phyloP scores from a whole-genome alignment of 2,888 invertebrate genomes.

The Deilephila porcellus region DNA sequence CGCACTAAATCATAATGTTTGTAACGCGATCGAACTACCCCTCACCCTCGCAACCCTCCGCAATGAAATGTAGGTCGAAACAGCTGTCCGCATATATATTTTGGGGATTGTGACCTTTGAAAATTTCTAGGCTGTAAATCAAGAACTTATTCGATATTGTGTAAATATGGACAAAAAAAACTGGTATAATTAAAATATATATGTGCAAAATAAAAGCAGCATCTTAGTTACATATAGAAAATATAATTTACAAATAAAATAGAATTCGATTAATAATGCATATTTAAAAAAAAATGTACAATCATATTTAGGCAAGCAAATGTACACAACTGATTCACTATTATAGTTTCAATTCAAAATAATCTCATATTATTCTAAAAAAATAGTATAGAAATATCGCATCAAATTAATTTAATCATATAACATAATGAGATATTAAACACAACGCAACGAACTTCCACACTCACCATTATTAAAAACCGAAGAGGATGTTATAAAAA shows the following conservation, averaged over 20 bases:
- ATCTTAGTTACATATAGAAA: too few relatives aligned
- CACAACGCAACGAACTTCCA: not conserved
- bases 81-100: not conserved
- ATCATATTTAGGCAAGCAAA: too few relatives aligned
- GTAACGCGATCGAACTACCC: slow-evolving; percentile 57
- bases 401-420: slow-evolving; percentile 8
- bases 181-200: too few relatives aligned
- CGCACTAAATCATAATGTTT: slow-evolving; percentile 66
- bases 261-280: too few relatives aligned
- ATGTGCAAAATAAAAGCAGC: too few relatives aligned
- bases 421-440: slow-evolving; percentile 9
- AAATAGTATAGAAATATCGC: not conserved
- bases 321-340: too few relatives aligned
- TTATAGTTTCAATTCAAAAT: not conserved
- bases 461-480: slow-evolving; percentile 9
- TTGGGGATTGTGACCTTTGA: not conserved
- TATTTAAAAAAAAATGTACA: too few relatives aligned
- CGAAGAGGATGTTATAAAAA: slow-evolving; percentile 30
- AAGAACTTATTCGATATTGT: too few relatives aligned
- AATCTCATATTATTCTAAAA: not conserved
- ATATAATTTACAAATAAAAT: too few relatives aligned
- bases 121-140: too few relatives aligned
- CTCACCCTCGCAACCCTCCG: slow-evolving; percentile 37
- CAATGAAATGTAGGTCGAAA: slow-evolving; percentile 26
- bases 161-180: too few relatives aligned